Conservation (phyloP, 2,113 vertebrate genomes). For the Maccullochella peelii region DNA sequence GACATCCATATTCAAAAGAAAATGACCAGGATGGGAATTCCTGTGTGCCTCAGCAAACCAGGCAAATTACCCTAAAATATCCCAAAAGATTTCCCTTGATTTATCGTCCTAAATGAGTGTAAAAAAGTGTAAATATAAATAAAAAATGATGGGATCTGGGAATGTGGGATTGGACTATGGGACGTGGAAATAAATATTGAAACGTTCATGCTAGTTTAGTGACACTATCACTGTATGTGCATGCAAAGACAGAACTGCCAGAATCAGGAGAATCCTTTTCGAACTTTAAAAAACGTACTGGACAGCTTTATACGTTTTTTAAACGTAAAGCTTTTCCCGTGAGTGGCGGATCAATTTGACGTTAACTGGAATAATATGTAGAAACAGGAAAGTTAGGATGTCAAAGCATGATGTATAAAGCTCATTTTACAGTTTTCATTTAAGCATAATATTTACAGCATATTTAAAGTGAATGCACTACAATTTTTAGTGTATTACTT, state of each 20-base stretch:
- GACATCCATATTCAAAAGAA: slow-evolving; percentile 8
- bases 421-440: not conserved
- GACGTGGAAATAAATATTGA: slow-evolving; percentile 10
- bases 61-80: slow-evolving; percentile 10
- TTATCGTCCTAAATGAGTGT: slow-evolving; percentile 21
- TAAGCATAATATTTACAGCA: not conserved
- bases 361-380: not conserved
- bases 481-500: too few species aligned
- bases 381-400: too few species aligned
- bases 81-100: slow-evolving; percentile 22
- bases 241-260: not conserved
- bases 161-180: slow-evolving; percentile 8
- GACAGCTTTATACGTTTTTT: too few species aligned
- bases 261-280: not conserved
- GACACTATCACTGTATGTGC: not conserved
- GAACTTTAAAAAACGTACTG: not conserved
- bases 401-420: not conserved
- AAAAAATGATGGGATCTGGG: slow-evolving; percentile 31
- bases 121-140: slow-evolving; percentile 14
- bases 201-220: not conserved
- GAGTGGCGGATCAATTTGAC: not conserved
- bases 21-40: slow-evolving; percentile 25
- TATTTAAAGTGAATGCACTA: not conserved
- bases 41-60: not conserved
- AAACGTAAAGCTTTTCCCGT: too few species aligned